A percentile compares a stretch with the other conserved stretches of the same genome.
Conservation (phyloP, 2,113 vertebrate species). For the Myotis brandtii region DNA sequence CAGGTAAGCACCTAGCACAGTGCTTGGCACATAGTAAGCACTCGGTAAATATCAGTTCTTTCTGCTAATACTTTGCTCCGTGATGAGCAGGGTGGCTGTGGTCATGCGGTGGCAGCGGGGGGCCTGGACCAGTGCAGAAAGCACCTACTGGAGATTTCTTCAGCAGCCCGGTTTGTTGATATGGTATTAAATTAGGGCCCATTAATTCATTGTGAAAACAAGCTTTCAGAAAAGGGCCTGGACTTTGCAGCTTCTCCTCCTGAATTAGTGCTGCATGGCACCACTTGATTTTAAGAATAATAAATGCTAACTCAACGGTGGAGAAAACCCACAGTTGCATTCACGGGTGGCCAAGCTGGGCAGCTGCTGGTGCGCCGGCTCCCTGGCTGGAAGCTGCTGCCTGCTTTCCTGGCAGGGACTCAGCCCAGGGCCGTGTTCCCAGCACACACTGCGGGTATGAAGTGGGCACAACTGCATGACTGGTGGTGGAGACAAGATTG, state of each 20-base stretch:
- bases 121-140: not conserved
- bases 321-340: slow-evolving; percentile 6
- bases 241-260: slow-evolving; percentile 77
- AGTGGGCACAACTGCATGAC: not conserved
- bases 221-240: slow-evolving; percentile 74
- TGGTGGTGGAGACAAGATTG: not conserved
- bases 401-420: slow-evolving; percentile 54
- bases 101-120: not conserved
- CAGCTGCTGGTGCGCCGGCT: not conserved
- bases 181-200: slow-evolving; percentile 80
- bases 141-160: slow-evolving; percentile 75
- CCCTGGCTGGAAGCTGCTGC: slow-evolving; percentile 32
- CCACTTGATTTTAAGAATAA: slow-evolving; percentile 80
- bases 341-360: not conserved
- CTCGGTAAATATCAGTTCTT: not conserved
- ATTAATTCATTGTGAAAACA: slow-evolving; percentile 85
- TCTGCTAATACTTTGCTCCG: not conserved
- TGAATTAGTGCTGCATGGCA: slow-evolving; percentile 75
- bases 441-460: not conserved
- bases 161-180: slow-evolving; percentile 66
- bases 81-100: not conserved
- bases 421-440: not conserved
- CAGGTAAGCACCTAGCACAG: not conserved
- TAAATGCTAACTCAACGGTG: slow-evolving; percentile 60
- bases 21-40: not conserved